Conservation (phyloP, 2,888 invertebrate species). For the Hypolimnas misippus region DNA sequence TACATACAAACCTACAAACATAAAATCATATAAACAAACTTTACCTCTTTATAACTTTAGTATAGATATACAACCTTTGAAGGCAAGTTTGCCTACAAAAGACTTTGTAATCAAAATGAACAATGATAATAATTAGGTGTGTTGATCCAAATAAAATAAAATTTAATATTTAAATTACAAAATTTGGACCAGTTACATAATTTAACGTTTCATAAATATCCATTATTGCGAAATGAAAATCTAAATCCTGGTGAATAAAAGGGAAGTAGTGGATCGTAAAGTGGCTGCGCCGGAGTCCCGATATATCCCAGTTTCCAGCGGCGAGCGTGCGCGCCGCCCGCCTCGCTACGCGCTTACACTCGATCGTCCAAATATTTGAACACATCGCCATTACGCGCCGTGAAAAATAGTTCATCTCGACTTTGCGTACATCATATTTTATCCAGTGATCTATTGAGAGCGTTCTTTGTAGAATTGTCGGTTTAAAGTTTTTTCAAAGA, state of each 20-base stretch:
- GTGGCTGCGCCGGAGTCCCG: constrained; percentile 32
- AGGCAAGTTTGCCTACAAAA: too few species aligned
- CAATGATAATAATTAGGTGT: too few species aligned
- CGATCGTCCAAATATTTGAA: constrained; percentile 15
- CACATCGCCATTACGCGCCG: not conserved
- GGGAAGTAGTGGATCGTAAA: constrained; percentile 35
- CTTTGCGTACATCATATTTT: not conserved
- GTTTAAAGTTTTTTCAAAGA: not conserved
- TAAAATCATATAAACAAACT: too few species aligned
- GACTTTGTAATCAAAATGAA: too few species aligned
- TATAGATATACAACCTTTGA: too few species aligned
- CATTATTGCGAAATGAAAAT: constrained; percentile 30
- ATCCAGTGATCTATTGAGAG: not conserved
- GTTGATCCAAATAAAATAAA: too few species aligned
- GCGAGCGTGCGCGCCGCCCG: constrained; percentile 26
- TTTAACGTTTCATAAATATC: constrained; percentile 17
- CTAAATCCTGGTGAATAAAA: constrained; percentile 32
- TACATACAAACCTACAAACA: too few species aligned
- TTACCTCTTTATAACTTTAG: too few species aligned
- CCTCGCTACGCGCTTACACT: constrained; percentile 6
- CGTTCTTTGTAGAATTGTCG: not conserved
- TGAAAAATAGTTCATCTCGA: not conserved
- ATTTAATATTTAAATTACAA: too few species aligned
- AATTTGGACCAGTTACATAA: too few species aligned
- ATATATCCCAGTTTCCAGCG: constrained; percentile 40